Percentiles rank a stretch among this genome's conserved stretches.
Conservation (phyloP, 2,113 vertebrate genomes). For the Cardinalis cardinalis region DNA sequence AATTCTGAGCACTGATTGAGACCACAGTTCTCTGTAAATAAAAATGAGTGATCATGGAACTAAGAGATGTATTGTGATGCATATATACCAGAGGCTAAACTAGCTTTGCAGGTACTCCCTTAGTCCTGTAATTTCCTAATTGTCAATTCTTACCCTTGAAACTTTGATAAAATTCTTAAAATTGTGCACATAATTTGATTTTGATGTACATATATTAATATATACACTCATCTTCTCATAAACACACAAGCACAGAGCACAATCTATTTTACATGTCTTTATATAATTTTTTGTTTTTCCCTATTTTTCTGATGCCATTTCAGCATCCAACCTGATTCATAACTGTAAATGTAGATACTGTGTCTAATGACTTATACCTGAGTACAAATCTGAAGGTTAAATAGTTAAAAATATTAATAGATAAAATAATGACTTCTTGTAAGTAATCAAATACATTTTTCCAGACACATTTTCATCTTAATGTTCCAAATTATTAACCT, state of each 20-base stretch:
- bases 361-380: background rate
- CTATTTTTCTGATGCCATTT: background rate
- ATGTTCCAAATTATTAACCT: background rate
- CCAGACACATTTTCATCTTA: background rate
- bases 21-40: background rate
- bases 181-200: background rate
- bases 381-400: background rate
- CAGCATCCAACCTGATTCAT: background rate
- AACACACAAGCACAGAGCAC: background rate
- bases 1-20: background rate
- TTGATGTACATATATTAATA: background rate
- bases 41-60: background rate
- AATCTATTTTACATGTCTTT: background rate
- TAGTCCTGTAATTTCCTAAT: background rate
- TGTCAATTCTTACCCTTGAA: background rate
- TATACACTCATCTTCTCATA: background rate
- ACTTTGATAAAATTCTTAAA: background rate
- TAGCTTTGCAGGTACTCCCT: background rate
- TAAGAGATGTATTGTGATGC: background rate
- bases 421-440: background rate
- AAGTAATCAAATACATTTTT: background rate
- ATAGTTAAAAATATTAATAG: background rate
- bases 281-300: accelerated
- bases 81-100: background rate
- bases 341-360: background rate